phyloP scores from a whole-genome alignment of 2,797 vertebrate species.

The Falco peregrinus region DNA sequence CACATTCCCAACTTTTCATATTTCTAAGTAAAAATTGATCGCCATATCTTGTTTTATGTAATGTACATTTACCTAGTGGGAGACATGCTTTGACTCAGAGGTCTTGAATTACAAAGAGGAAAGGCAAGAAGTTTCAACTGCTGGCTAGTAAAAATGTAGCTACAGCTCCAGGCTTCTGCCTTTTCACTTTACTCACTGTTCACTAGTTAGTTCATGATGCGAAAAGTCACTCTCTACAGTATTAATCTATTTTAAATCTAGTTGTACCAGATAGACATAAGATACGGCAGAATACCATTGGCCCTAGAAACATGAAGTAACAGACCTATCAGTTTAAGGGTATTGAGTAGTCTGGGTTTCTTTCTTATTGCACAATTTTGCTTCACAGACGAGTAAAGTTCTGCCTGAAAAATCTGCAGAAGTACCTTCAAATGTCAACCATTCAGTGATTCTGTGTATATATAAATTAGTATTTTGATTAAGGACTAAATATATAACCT shows the following conservation, averaged over 20 bases:
- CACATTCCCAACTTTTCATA: neutral
- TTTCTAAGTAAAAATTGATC: neutral
- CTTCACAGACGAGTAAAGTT: neutral
- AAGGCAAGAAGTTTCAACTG: neutral
- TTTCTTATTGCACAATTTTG: neutral
- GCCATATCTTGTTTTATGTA: neutral
- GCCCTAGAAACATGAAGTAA: neutral
- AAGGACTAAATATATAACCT: neutral
- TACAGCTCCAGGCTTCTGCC: neutral
- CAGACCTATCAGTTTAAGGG: neutral
- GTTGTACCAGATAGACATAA: neutral
- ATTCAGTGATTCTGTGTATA: neutral
- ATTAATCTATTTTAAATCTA: neutral
- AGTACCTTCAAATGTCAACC: neutral
- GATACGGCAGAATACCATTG: neutral
- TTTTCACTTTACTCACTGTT: neutral
- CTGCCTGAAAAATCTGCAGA: neutral
- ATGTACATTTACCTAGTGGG: neutral
- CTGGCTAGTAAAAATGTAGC: neutral
- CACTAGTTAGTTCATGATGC: neutral
- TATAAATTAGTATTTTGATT: neutral
- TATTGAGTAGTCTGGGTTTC: neutral
- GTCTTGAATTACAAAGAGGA: neutral
- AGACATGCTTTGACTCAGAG: neutral
- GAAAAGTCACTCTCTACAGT: neutral